phyloP scores from a whole-genome alignment of 2,797 vertebrate genomes.

The Orestias chungarensis region DNA sequence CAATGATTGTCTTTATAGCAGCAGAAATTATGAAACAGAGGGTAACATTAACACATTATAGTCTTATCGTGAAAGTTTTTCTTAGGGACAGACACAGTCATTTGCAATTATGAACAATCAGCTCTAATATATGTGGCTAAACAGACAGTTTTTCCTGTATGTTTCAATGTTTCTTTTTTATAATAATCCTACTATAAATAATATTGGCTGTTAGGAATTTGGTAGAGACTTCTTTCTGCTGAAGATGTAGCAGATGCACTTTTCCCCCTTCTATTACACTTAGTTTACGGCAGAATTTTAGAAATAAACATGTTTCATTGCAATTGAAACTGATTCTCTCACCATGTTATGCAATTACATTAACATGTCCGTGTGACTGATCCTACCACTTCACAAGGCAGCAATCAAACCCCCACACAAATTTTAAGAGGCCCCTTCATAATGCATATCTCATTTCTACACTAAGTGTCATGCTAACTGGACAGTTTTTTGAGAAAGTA shows the following conservation, averaged over 20 bases:
- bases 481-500: conserved; percentile 37
- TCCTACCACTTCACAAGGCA: conserved; percentile 23
- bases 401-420: conserved; percentile 37
- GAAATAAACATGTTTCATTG: conserved; percentile 14
- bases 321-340: conserved; percentile 10
- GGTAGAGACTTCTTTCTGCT: not conserved
- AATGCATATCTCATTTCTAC: conserved; percentile 21
- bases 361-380: conserved; percentile 35
- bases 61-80: too few species aligned
- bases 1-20: too few species aligned
- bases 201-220: not conserved
- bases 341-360: conserved; percentile 20
- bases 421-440: conserved; percentile 44
- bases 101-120: not conserved
- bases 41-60: too few species aligned
- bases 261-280: not conserved
- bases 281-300: conserved; percentile 8
- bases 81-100: not conserved
- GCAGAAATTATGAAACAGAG: too few species aligned
- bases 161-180: not conserved
- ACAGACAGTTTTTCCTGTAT: not conserved
- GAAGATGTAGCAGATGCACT: not conserved
- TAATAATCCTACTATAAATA: not conserved
- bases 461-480: conserved; percentile 25
- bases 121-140: not conserved